These are phyloP conservation scores for Cirrhinus molitorella DNA, from an alignment of 2,797 vertebrate genomes.

Conservation along the genomic window DNA sequence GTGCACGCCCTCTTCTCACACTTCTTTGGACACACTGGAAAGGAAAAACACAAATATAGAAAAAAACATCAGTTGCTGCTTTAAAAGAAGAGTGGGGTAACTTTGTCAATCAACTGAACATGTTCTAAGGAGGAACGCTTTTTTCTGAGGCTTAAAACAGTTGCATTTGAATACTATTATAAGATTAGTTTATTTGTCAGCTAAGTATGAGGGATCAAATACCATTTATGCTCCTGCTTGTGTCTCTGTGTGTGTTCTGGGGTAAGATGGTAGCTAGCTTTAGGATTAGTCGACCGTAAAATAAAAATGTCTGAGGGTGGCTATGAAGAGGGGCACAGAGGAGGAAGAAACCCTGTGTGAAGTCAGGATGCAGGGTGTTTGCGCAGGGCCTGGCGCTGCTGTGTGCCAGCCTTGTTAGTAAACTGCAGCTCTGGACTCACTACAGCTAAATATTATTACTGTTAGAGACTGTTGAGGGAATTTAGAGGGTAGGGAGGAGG, in stretches of 20 bases:
- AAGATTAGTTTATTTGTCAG: slow-evolving; percentile 18
- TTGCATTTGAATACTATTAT: slow-evolving; percentile 17
- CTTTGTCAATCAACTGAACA: not conserved
- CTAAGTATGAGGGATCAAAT: not conserved
- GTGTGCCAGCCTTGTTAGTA: slow-evolving; percentile 61
- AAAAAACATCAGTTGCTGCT: slow-evolving; percentile 36
- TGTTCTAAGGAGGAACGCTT: not conserved
- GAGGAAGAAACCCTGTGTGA: slow-evolving; percentile 25
- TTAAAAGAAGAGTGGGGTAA: not conserved
- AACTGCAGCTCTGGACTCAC: slow-evolving; percentile 65
- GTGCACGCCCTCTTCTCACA: slow-evolving; percentile 90
- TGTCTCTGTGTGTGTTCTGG: slow-evolving; percentile 32
- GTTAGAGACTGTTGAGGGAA: slow-evolving; percentile 71
- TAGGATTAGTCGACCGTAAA: slow-evolving; percentile 53
- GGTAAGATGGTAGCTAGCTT: slow-evolving; percentile 35
- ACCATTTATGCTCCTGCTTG: not conserved
- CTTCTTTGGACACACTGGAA: slow-evolving; percentile 87
- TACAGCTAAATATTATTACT: slow-evolving; percentile 70
- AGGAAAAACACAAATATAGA: slow-evolving; percentile 43
- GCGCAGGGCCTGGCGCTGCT: slow-evolving; percentile 29
- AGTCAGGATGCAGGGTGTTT: slow-evolving; percentile 43
- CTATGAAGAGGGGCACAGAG: slow-evolving; percentile 20
- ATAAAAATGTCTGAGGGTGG: slow-evolving; percentile 42
- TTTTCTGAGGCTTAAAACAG: slow-evolving; percentile 25
- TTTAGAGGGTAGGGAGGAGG: slow-evolving; percentile 55